Evolutionary conservation across 2,888 invertebrate species (phyloP).

Genomic region (Oligia latruncula): DNA sequence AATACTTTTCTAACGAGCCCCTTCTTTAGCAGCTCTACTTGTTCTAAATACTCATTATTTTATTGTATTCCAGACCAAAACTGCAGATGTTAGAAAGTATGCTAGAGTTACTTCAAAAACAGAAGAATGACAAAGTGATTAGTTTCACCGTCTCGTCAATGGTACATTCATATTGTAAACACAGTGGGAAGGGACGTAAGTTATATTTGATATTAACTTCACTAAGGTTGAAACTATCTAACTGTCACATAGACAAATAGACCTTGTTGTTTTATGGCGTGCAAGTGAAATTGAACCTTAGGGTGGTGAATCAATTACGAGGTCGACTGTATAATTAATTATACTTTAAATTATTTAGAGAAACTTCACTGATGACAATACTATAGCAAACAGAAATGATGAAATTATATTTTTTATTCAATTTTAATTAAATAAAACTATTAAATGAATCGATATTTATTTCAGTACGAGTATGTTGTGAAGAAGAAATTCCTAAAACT

Average conservation of each 20-base stretch:
- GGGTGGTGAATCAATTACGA: not conserved
- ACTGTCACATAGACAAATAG: not conserved
- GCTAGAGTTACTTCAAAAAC: constrained; percentile 80
- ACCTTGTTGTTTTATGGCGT: not conserved
- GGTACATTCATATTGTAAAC: constrained; percentile 88
- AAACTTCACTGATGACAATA: not conserved
- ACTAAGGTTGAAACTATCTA: too few relatives aligned
- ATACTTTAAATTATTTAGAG: not conserved
- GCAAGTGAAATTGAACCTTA: not conserved
- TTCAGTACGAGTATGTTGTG: constrained; percentile 85
- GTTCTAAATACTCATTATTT: not conserved
- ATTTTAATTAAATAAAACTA: not conserved
- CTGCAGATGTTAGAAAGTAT: constrained; percentile 85
- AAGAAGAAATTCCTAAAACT: constrained; percentile 80
- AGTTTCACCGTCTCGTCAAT: constrained; percentile 88
- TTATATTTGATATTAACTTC: constrained; percentile 34
- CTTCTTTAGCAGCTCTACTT: too few relatives aligned
- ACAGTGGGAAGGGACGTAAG: constrained; percentile 85
- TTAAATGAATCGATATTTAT: not conserved
- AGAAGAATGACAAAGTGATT: constrained; percentile 84
- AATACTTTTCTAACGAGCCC: too few relatives aligned
- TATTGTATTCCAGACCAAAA: constrained; percentile 81
- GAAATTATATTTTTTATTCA: not conserved
- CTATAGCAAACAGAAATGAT: not conserved
- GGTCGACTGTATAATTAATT: not conserved